Conservation (phyloP, 2,888 invertebrate species). For the Gymnosoma rotundatum region DNA sequence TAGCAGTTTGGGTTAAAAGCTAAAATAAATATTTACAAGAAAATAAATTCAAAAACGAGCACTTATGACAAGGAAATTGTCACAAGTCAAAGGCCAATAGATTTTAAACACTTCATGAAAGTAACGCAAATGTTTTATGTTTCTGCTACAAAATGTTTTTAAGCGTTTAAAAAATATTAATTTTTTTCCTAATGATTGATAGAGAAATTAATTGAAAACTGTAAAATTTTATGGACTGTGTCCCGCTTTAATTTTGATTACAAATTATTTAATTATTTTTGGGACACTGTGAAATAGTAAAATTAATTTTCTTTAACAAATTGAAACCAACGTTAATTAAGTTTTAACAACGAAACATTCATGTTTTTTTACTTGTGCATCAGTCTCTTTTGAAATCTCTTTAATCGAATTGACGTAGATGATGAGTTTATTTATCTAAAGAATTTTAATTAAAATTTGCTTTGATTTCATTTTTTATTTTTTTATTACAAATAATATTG, state of each 20-base stretch:
- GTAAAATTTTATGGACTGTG: no score
- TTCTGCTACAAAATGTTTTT: no score
- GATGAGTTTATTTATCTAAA: background rate
- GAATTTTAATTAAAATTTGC: background rate
- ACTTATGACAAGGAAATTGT: background rate
- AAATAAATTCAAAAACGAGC: background rate
- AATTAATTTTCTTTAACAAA: background rate
- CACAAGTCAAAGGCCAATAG: slow-evolving; percentile 41
- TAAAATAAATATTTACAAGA: slow-evolving; percentile 42
- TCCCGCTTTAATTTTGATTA: no score
- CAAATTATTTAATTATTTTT: no score
- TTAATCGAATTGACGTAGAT: no score
- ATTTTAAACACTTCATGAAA: slow-evolving; percentile 4
- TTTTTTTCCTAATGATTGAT: no score
- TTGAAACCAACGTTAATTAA: slow-evolving; percentile 13
- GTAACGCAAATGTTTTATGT: background rate
- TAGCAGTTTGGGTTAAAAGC: slow-evolving; percentile 35
- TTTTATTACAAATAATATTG: no score
- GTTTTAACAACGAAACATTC: background rate
- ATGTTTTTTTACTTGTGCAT: background rate
- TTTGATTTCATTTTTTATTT: background rate
- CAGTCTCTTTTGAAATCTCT: background rate
- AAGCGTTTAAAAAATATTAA: no score
- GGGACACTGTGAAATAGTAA: no score
- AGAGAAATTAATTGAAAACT: no score